Evolutionary conservation across 2,113 vertebrate genomes (phyloP).

Genomic region (Bothrops jararaca): DNA sequence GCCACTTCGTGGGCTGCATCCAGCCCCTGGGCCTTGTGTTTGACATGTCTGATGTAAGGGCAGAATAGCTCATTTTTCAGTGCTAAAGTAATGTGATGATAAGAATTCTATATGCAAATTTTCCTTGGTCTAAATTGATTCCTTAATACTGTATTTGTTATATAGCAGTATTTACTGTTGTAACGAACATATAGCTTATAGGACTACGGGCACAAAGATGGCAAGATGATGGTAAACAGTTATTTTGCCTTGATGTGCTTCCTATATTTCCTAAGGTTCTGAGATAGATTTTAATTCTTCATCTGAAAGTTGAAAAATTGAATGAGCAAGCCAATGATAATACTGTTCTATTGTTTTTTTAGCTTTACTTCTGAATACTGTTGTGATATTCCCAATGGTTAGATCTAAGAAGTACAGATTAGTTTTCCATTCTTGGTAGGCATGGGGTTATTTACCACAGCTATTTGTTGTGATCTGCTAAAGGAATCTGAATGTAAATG

Average conservation of each 20-base stretch:
- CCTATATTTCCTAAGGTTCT: conserved; percentile 4
- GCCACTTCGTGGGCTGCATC: too few relatives aligned
- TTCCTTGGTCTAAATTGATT: not conserved
- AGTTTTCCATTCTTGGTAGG: conserved; percentile 3
- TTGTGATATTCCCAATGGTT: not conserved
- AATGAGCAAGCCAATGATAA: conserved; percentile 6
- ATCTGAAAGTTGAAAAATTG: conserved; percentile 26
- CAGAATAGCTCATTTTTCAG: not conserved
- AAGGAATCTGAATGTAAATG: not conserved
- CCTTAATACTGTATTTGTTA: not conserved
- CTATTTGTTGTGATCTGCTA: not conserved
- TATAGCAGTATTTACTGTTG: not conserved
- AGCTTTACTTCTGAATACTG: conserved; percentile 8
- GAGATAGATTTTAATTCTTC: conserved; percentile 29
- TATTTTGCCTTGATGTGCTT: conserved; percentile 25
- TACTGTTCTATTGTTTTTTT: conserved; percentile 22
- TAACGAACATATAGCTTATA: not conserved
- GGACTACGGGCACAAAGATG: not conserved
- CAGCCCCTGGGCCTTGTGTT: too few relatives aligned
- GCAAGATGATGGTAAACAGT: not conserved
- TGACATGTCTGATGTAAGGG: not conserved
- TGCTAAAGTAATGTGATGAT: not conserved
- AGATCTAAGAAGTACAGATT: not conserved
- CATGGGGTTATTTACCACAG: not conserved
- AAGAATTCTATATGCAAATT: not conserved